These are phyloP conservation scores for Pseudoips prasinana DNA, from an alignment of 2,888 invertebrate species.

Conservation along the genomic window DNA sequence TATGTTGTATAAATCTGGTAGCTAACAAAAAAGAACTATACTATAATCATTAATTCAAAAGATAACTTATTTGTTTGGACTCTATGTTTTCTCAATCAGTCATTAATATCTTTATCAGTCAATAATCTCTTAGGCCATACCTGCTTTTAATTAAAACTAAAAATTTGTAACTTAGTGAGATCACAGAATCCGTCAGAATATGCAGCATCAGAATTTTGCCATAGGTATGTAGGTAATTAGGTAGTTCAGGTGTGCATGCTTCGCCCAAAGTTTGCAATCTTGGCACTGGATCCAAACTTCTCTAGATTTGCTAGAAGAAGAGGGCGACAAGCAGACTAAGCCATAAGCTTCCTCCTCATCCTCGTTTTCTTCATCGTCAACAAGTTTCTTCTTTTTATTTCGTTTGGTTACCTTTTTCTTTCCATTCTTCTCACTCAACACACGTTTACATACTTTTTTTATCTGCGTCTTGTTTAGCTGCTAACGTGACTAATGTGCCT, in stretches of 20 bases:
- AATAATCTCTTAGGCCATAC: not conserved
- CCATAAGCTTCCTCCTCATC: slow-evolving; percentile 1
- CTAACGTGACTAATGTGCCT: slow-evolving; percentile 10
- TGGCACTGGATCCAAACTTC: slow-evolving; percentile 4
- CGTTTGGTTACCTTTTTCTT: slow-evolving; percentile 5
- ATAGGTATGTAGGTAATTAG: slow-evolving; percentile 9
- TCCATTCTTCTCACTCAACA: slow-evolving; percentile 8
- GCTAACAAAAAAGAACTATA: not conserved
- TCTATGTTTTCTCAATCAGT: not conserved
- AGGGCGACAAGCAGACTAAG: not conserved
- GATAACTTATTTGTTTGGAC: not conserved
- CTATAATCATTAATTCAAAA: not conserved
- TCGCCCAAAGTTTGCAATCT: slow-evolving; percentile 16
- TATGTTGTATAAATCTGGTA: too few relatives aligned
- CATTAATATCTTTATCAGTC: too few relatives aligned
- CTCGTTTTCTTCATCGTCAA: slow-evolving; percentile 11
- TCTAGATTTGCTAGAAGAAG: slow-evolving; percentile 4
- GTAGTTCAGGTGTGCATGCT: slow-evolving; percentile 13
- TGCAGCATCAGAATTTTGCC: slow-evolving; percentile 15
- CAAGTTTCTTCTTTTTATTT: slow-evolving; percentile 12
- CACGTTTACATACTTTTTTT: slow-evolving; percentile 4
- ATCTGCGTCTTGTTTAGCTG: slow-evolving; percentile 5
- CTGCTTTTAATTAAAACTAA: not conserved
- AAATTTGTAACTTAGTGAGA: slow-evolving; percentile 1
- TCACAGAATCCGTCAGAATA: slow-evolving; percentile 6